These are phyloP conservation scores for Enteromius thamalakanensis DNA, from an alignment of 2,797 vertebrate genomes.

Conservation along the genomic window DNA sequence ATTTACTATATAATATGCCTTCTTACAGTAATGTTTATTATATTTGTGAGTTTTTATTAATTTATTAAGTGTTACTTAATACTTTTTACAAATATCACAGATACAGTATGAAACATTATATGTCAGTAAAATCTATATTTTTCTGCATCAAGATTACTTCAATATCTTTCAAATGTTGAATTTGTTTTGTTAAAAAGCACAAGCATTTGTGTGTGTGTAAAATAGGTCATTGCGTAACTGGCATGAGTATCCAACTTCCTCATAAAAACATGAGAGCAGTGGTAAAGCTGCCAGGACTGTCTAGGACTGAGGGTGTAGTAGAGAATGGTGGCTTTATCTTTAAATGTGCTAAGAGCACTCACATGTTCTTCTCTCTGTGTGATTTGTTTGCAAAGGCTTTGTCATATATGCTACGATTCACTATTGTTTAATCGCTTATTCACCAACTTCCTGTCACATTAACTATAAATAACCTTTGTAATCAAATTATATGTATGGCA, in stretches of 20 bases:
- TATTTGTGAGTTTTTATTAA: neutral
- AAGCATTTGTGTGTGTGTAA: conserved; percentile 18
- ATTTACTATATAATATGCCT: neutral
- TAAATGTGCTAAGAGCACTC: neutral
- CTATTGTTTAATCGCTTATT: neutral
- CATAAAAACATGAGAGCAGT: neutral
- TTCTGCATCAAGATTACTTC: neutral
- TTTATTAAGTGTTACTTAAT: neutral
- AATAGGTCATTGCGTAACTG: conserved; percentile 15
- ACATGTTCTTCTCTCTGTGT: neutral
- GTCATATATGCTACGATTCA: neutral
- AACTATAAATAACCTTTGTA: neutral
- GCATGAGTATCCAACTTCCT: neutral
- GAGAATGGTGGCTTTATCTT: neutral
- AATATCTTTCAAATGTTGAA: neutral
- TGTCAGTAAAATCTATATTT: neutral
- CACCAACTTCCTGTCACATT: neutral
- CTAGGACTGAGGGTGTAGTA: neutral
- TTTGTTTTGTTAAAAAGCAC: conserved; percentile 12
- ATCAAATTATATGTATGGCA: conserved; percentile 17
- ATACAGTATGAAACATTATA: neutral
- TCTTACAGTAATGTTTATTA: neutral
- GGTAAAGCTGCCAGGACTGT: conserved; percentile 21
- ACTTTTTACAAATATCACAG: neutral
- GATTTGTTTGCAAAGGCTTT: neutral